Percentiles rank a stretch among this genome's conserved stretches.
These are phyloP conservation scores for Rhinogobio ventralis DNA, from an alignment of 2,797 vertebrate species.

Conservation along the genomic window DNA sequence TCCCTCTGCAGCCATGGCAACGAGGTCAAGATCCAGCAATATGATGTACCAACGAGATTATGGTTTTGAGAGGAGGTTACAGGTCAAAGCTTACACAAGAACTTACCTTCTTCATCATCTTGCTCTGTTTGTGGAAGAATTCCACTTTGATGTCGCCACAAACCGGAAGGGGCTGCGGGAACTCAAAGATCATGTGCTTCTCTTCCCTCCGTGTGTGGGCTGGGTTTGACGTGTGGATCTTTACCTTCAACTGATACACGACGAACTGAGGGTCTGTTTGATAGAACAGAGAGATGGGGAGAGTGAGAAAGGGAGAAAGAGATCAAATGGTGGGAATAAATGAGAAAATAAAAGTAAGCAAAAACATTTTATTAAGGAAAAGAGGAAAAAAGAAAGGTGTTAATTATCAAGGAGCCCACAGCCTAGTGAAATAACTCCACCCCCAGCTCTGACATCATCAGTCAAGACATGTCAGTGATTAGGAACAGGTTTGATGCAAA, in stretches of 20 bases:
- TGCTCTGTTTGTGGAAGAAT: slow-evolving; percentile 99
- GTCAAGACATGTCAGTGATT: slow-evolving; percentile 39
- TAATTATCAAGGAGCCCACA: slow-evolving; percentile 63
- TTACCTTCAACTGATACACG: slow-evolving; percentile 98
- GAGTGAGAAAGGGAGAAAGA: slow-evolving; percentile 30
- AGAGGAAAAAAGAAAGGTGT: slow-evolving; percentile 58
- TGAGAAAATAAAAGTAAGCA: slow-evolving; percentile 36
- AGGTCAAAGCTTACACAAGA: not conserved
- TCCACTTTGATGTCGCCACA: slow-evolving; percentile 99
- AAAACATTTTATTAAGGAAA: slow-evolving; percentile 28
- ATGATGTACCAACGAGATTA: not conserved
- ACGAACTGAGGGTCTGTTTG: slow-evolving; percentile 97
- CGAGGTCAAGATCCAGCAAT: not conserved
- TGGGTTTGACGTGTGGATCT: slow-evolving; percentile 97
- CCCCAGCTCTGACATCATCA: slow-evolving; percentile 48
- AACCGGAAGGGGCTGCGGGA: slow-evolving; percentile 96
- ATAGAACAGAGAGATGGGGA: slow-evolving; percentile 22
- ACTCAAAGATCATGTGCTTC: slow-evolving; percentile 97
- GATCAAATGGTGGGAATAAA: slow-evolving; percentile 3
- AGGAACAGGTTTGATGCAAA: slow-evolving; percentile 57
- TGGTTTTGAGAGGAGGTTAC: not conserved
- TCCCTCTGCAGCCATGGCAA: slow-evolving; percentile 6
- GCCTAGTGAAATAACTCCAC: slow-evolving; percentile 38
- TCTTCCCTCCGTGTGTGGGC: slow-evolving; percentile 95
- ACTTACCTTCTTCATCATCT: slow-evolving; percentile 99